phyloP scores from a whole-genome alignment of 2,797 vertebrate genomes.

The Pogonophryne albipinna region DNA sequence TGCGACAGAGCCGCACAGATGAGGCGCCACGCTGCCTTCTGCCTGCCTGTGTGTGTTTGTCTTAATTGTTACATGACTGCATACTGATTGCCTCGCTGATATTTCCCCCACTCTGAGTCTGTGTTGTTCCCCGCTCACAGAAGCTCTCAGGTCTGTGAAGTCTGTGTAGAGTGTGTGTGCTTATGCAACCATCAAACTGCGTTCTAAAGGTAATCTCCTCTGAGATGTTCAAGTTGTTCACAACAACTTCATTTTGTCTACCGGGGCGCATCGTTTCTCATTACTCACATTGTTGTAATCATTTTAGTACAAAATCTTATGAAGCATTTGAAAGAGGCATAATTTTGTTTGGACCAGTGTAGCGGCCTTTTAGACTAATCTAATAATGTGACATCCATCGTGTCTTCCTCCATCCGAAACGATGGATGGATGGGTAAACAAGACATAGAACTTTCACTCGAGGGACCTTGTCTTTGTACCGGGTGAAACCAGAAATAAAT shows the following conservation, averaged over 20 bases:
- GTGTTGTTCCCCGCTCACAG: neutral
- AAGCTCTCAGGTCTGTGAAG: neutral
- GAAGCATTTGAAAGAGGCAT: neutral
- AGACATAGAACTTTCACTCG: too few species aligned
- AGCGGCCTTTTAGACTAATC: too few species aligned
- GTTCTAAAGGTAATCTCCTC: neutral
- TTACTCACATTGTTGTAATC: neutral
- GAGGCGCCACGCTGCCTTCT: constrained; percentile 47
- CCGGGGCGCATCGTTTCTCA: constrained; percentile 8
- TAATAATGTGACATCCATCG: too few species aligned
- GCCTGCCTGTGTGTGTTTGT: constrained; percentile 36
- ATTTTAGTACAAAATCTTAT: constrained; percentile 9
- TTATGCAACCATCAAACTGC: neutral
- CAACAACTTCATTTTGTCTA: neutral
- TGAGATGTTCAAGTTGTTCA: neutral
- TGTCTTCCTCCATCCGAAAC: too few species aligned
- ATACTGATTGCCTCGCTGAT: constrained; percentile 8
- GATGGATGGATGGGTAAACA: too few species aligned
- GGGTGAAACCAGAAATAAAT: too few species aligned
- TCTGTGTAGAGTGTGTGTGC: constrained; percentile 6
- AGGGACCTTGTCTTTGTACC: too few species aligned
- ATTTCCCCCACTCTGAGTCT: constrained; percentile 8
- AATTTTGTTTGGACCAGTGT: neutral
- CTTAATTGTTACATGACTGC: constrained; percentile 49
- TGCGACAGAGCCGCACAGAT: constrained; percentile 48